Evolutionary conservation across 1,140 invertebrate genomes (phyloP).

Genomic region (Drosophila dunni): DNA sequence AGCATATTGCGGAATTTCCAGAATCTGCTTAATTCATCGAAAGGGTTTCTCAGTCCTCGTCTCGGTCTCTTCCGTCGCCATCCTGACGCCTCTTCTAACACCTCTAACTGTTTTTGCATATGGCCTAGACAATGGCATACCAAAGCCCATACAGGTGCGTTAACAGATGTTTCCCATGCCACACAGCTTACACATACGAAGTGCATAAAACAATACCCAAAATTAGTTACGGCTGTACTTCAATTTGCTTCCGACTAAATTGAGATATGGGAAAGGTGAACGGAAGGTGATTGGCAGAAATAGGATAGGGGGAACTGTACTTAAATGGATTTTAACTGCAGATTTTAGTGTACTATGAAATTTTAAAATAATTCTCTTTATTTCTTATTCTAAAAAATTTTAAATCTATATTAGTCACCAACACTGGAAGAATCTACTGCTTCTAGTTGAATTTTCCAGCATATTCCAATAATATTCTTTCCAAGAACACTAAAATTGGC

Average conservation of each 20-base stretch:
- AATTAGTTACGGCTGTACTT: constrained; percentile 24
- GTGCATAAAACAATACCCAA: not conserved
- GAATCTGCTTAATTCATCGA: constrained; percentile 73
- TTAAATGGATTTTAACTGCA: not conserved
- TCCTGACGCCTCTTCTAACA: constrained; percentile 27
- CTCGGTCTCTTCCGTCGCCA: not conserved
- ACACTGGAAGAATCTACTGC: not conserved
- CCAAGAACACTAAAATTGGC: not conserved
- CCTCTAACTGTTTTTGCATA: constrained; percentile 51
- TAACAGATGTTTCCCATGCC: constrained; percentile 7
- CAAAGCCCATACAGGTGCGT: constrained; percentile 32
- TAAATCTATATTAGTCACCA: no score
- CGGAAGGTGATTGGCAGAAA: not conserved
- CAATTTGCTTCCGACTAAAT: not conserved
- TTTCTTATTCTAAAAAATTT: no score
- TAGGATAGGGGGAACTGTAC: not conserved
- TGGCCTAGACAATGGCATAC: constrained; percentile 31
- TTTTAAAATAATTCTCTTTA: no score
- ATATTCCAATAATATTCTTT: not conserved
- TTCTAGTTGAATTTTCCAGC: not conserved
- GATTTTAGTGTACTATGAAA: no score
- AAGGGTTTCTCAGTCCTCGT: constrained; percentile 54
- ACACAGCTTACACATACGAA: not conserved
- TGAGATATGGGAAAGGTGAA: not conserved
- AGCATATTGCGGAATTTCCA: constrained; percentile 76